Base-by-base conservation (phyloP, 2,113 vertebrate genomes). In the Parus major region DNA sequence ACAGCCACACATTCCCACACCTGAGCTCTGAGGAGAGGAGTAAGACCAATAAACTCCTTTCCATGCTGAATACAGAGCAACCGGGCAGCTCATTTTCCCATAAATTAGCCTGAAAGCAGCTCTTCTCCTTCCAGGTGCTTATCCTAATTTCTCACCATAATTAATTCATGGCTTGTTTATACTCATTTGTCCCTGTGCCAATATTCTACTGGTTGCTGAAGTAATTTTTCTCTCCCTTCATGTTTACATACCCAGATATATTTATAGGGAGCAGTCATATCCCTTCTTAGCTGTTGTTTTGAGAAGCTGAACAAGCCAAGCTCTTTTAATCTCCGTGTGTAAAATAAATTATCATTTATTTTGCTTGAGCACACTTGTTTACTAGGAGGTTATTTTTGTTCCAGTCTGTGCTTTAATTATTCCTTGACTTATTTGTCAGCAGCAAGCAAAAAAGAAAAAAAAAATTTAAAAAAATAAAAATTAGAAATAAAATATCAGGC, bases 291-390 rank as follows among this genome's bases (percentile, higher is more conserved):
- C 53, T 82, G 65, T 90, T 95, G 82, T 95, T 93, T 82, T 81
- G 55, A 90, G 95, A 83, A 92, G 64, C 82, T 93, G 91, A 94
- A 84, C 88, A 92, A 96, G 83, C 83, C 77, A 86, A 95, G 57
- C 52, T 96, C 91, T 78, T 92, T 89, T 93, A 96, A 94, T 89
- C 80, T 94, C 65, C 78, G 36, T 69, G 7, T 92, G 83, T 92
- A 92, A 95, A 91, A 94, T 86, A 93, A 93, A 96, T 93, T 92
- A 95, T 91, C 56, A 86, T 96, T 97, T 96, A 82, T 94, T 88
- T 91, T 95, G 72, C 77, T 91, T 22, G 85, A 91, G 81, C 77
- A 94, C 56, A 53, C 69, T 92, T 94, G 72, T 92, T 96, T 95
- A 66, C 66, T 52, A 20, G 47, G 55, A 82, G 15, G 79, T 77